Conservation (phyloP, 2,888 invertebrate species). For the Harmothoe impar region DNA sequence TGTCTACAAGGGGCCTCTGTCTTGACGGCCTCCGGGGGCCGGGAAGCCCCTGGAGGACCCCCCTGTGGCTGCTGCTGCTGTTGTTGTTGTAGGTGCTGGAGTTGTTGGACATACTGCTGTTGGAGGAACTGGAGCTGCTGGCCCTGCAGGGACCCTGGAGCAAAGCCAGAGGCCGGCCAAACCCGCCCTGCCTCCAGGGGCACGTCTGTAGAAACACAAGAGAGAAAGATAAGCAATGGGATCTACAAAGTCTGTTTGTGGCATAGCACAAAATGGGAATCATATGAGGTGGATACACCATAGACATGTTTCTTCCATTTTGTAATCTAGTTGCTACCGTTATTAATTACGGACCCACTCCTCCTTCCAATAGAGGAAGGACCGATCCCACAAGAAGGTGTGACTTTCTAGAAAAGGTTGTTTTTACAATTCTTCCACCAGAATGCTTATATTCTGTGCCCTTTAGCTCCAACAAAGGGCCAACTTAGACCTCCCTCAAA, state of each 20-base stretch:
- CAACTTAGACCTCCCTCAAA: too few species aligned
- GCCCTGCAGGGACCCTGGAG: conserved; percentile 37
- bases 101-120: conserved; percentile 46
- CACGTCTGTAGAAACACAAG: conserved; percentile 6
- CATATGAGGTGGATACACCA: too few species aligned
- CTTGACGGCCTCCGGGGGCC: conserved; percentile 24
- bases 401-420: too few species aligned
- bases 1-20: conserved; percentile 45
- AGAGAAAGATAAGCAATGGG: neutral
- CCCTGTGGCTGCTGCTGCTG: conserved; percentile 19
- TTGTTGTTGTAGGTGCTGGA: conserved; percentile 53
- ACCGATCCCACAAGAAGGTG: too few species aligned
- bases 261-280: too few species aligned
- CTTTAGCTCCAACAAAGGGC: too few species aligned
- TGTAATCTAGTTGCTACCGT: too few species aligned
- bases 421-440: too few species aligned
- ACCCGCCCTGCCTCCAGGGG: conserved; percentile 53
- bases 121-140: conserved; percentile 58
- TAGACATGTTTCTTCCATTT: too few species aligned
- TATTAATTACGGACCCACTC: too few species aligned
- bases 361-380: too few species aligned
- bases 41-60: neutral
- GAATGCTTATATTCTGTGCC: too few species aligned
- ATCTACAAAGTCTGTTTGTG: neutral
- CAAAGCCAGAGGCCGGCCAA: conserved; percentile 36